Evolutionary conservation across 2,888 invertebrate species (phyloP).

Genomic region (Macrosiphum euphorbiae): DNA sequence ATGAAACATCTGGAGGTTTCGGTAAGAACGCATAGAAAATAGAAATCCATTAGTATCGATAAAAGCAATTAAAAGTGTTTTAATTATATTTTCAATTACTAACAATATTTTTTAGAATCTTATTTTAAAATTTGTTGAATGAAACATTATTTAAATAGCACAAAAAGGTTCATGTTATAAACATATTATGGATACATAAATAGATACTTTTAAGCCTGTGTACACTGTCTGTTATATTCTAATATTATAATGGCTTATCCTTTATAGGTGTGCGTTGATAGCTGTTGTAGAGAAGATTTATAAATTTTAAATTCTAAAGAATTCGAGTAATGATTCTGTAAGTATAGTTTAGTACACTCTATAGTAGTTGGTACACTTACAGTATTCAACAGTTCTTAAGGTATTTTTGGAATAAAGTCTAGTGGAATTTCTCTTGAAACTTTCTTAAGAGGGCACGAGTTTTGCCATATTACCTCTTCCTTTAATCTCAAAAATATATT

Average conservation of each 20-base stretch:
- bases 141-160: not conserved
- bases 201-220: not conserved
- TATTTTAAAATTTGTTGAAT: not conserved
- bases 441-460: not conserved
- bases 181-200: not conserved
- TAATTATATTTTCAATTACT: not conserved
- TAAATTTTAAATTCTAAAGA: not conserved
- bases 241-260: not conserved
- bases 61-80: not conserved
- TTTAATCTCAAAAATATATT: conserved; percentile 20
- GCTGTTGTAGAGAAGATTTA: not conserved
- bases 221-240: not conserved
- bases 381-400: conserved; percentile 6
- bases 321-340: not conserved
- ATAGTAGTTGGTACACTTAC: not conserved
- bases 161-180: not conserved
- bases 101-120: not conserved
- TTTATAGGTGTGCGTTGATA: not conserved
- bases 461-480: not conserved
- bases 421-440: conserved; percentile 28
- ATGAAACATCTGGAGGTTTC: not conserved
- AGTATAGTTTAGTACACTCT: not conserved
- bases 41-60: not conserved
- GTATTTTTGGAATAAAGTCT: not conserved
- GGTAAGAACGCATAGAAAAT: not conserved